phyloP scores from a whole-genome alignment of 2,888 invertebrate genomes.

The Esperia sulphurella region DNA sequence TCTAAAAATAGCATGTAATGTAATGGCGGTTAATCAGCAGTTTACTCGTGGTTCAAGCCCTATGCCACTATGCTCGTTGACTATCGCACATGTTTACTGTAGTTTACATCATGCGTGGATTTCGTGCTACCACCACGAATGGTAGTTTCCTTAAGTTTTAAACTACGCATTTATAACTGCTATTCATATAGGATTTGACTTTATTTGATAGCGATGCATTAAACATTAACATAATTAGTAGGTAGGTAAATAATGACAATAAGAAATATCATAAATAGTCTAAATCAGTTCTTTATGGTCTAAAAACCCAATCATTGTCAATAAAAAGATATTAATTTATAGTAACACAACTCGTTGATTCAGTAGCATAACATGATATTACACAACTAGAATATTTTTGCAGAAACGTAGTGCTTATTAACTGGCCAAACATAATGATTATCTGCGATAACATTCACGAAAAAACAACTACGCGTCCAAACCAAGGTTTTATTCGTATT shows the following conservation, averaged over 20 bases:
- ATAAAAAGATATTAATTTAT: too few relatives aligned
- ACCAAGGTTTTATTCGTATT: slow-evolving; percentile 1
- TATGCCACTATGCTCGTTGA: slow-evolving; percentile 27
- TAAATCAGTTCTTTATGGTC: too few relatives aligned
- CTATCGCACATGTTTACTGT: slow-evolving; percentile 29
- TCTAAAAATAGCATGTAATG: slow-evolving; percentile 70
- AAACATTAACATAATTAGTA: not conserved
- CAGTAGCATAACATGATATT: not conserved
- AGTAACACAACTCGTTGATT: too few relatives aligned
- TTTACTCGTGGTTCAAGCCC: slow-evolving; percentile 61
- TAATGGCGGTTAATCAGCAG: slow-evolving; percentile 72
- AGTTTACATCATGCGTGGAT: slow-evolving; percentile 32
- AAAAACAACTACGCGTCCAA: not conserved
- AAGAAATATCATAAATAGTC: too few relatives aligned
- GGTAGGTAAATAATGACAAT: not conserved
- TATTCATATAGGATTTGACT: not conserved
- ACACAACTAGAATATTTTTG: not conserved
- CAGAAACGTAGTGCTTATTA: slow-evolving; percentile 1
- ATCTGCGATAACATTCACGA: slow-evolving; percentile 7
- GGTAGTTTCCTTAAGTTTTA: not conserved
- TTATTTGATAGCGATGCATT: slow-evolving; percentile 1
- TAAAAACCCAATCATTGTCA: too few relatives aligned
- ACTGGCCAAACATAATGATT: slow-evolving; percentile 5
- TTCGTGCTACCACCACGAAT: slow-evolving; percentile 24
- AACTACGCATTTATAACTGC: slow-evolving; percentile 3